These are phyloP conservation scores for Hyalella azteca DNA, from an alignment of 2,888 invertebrate species.

Conservation along the genomic window DNA sequence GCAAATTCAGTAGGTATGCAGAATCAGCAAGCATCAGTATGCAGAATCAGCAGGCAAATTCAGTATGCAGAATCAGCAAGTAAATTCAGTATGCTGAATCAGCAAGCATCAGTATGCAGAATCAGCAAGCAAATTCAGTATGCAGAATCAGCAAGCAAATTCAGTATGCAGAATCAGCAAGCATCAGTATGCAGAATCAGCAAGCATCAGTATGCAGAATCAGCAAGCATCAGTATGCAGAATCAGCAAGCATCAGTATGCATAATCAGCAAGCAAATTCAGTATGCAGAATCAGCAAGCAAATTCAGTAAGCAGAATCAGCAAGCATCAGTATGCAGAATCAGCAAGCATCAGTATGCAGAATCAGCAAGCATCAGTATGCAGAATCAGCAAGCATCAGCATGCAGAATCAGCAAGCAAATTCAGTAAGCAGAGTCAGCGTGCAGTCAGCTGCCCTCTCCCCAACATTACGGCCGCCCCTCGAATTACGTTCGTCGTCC, in stretches of 20 bases:
- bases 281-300: not conserved
- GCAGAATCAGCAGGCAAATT: not conserved
- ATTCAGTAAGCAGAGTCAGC: not conserved
- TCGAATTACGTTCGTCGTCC: not conserved
- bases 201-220: too few relatives aligned
- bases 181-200: too few relatives aligned
- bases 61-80: not conserved
- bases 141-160: too few relatives aligned
- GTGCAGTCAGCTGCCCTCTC: not conserved
- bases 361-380: not conserved
- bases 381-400: not conserved
- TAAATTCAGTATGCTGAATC: too few relatives aligned
- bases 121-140: too few relatives aligned
- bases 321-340: not conserved
- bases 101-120: too few relatives aligned
- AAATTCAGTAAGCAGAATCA: not conserved
- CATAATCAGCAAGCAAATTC: too few relatives aligned
- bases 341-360: not conserved
- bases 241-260: too few relatives aligned
- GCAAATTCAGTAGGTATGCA: too few relatives aligned
- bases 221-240: too few relatives aligned
- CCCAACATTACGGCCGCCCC: conserved; percentile 1
- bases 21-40: not conserved
- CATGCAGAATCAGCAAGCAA: not conserved
- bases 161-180: too few relatives aligned